These are phyloP conservation scores for Sardina pilchardus DNA, from an alignment of 2,113 vertebrate genomes.

Conservation along the genomic window DNA sequence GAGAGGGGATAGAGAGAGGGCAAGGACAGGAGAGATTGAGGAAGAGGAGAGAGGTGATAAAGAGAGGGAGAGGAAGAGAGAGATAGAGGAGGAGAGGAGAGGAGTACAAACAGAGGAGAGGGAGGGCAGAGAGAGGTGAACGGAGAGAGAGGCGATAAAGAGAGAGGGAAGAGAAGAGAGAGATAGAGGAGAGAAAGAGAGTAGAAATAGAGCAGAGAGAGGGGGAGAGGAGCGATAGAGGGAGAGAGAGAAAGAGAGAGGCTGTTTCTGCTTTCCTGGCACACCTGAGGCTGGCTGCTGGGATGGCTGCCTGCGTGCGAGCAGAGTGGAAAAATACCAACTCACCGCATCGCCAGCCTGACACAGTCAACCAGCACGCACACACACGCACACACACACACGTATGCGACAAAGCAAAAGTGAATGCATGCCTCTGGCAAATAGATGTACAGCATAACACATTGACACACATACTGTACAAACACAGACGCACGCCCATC, in stretches of 20 bases:
- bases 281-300: conserved; percentile 14
- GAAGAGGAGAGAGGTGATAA: background rate
- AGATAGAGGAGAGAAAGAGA: background rate
- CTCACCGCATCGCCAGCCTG: background rate
- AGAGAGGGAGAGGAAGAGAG: background rate
- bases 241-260: background rate
- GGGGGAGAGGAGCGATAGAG: background rate
- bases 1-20: background rate
- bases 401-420: background rate
- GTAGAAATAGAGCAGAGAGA: no score
- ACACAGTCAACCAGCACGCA: background rate
- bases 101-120: background rate
- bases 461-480: background rate
- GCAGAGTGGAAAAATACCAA: conserved; percentile 13
- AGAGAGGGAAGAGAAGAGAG: background rate
- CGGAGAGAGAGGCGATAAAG: no score
- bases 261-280: conserved; percentile 5
- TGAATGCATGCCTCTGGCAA: background rate
- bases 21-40: no score
- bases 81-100: background rate
- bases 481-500: background rate
- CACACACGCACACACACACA: background rate
- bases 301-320: background rate
- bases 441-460: background rate
- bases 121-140: background rate